Evolutionary conservation across 2,113 vertebrate species (phyloP).

Genomic region (Rhynchopsitta pachyrhyncha): DNA sequence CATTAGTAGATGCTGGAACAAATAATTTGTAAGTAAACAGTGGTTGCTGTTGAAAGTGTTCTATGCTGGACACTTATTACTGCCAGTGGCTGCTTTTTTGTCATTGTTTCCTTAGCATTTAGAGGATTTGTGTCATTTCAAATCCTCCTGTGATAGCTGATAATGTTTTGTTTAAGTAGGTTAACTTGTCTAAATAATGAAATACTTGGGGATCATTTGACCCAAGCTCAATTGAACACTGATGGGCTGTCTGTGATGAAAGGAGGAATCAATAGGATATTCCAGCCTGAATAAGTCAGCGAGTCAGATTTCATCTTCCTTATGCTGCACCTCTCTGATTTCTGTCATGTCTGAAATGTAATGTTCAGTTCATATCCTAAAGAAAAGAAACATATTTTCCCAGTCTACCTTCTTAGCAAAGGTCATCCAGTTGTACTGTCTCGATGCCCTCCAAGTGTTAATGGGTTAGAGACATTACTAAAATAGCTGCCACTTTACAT

Average conservation of each 20-base stretch:
- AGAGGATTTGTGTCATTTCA: background rate
- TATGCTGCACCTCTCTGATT: background rate
- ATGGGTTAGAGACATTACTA: background rate
- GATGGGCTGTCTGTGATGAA: constrained; percentile 36
- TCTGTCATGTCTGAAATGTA: constrained; percentile 8
- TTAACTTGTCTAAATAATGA: constrained; percentile 26
- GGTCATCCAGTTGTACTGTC: background rate
- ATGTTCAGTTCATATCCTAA: background rate
- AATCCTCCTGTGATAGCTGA: background rate
- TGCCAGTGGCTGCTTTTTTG: background rate
- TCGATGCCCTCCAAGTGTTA: background rate
- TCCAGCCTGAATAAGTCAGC: constrained; percentile 34
- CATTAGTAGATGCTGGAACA: background rate
- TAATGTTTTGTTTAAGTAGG: constrained; percentile 7
- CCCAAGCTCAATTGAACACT: background rate
- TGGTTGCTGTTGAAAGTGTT: background rate
- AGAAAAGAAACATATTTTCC: background rate
- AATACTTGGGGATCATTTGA: background rate
- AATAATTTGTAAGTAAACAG: background rate
- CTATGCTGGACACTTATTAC: background rate
- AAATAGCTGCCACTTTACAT: background rate
- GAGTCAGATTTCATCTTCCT: constrained; percentile 52
- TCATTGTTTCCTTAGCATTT: background rate
- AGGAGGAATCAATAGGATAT: constrained; percentile 40
- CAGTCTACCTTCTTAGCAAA: background rate